phyloP scores from a whole-genome alignment of 2,888 invertebrate species.

The Aromia moschata region DNA sequence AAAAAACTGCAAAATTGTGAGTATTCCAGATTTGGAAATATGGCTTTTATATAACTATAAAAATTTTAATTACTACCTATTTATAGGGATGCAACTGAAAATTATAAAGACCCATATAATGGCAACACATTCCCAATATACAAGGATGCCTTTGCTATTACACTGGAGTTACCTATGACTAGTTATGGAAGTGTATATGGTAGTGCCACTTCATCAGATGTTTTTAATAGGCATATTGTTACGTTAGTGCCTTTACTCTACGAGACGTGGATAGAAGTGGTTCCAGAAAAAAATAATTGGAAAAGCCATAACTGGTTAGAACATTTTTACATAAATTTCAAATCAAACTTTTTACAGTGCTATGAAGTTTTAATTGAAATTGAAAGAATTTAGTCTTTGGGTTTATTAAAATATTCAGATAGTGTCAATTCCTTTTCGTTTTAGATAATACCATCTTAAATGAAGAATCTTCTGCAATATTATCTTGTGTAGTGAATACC shows the following conservation, averaged over 20 bases:
- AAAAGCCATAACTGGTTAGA: slow-evolving; percentile 31
- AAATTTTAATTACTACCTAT: slow-evolving; percentile 4
- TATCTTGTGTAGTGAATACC: slow-evolving; percentile 72
- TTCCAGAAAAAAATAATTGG: slow-evolving; percentile 62
- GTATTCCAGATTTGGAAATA: slow-evolving; percentile 8
- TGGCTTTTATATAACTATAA: neutral
- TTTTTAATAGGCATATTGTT: slow-evolving; percentile 70
- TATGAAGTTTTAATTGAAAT: too few relatives aligned
- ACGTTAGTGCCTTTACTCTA: slow-evolving; percentile 80
- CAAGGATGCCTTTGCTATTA: slow-evolving; percentile 26
- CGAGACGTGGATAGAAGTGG: slow-evolving; percentile 86
- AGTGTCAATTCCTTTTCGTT: slow-evolving; percentile 57
- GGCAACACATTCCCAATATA: slow-evolving; percentile 36
- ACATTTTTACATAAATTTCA: too few relatives aligned
- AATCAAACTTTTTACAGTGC: too few relatives aligned
- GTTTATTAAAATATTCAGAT: too few relatives aligned
- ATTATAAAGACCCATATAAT: slow-evolving; percentile 11
- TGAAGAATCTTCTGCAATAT: slow-evolving; percentile 71
- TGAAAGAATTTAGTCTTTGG: too few relatives aligned
- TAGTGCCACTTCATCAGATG: slow-evolving; percentile 14
- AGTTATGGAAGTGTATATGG: too few relatives aligned
- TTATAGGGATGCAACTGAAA: slow-evolving; percentile 14
- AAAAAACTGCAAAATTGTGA: slow-evolving; percentile 19
- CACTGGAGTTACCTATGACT: slow-evolving; percentile 24
- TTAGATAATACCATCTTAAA: slow-evolving; percentile 62